Base-by-base conservation (phyloP, 2,113 vertebrate genomes). In the Numida meleagris region DNA sequence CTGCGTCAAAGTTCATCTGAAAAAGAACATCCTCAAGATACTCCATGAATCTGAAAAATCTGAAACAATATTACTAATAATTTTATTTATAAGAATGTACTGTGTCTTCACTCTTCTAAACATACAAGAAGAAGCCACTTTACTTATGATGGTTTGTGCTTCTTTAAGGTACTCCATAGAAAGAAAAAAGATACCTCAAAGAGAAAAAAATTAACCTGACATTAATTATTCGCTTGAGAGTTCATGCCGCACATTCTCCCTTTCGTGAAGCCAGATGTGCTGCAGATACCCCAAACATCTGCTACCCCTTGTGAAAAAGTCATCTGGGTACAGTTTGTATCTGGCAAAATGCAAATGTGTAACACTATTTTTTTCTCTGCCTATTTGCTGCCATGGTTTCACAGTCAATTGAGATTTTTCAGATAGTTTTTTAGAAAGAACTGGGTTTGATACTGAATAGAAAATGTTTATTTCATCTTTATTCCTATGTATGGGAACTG, bases 201-300 rank as follows among this genome's bases (percentile, higher is more conserved):
- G 14, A 74, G 12, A 70, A 51, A 77, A 63, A 4, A 27, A 76
- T 90, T 92, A 86, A 78, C 80, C 57, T 95, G 94, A 81, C 53
- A 95, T 94, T 95, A 96, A 93, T 43, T 90, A 91, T 91, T 75
- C 57, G 89, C 55, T 87, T 80, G 85, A 83, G 81, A 95, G 46
- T 81, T 79, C 72, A 86, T 88, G 78, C 62, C 82, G 89, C 20
- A 31, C 6, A 12, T 86, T 90, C 66, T 70, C 95, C 46, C 94
- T 94, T 94, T 73, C 58, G 87, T 81, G 86, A 96, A 95, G 27
- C 45, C 91, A 95, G 38, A 29, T 97, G 65, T 76, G 42, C 38
- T 88, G 21, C 61, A 94, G 83, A 83, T 24, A 82, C 34, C 24
- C 48, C 46, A 77, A 95, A 71, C 58, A 86, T 93, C 87, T 96